Conservation (phyloP, 2,797 vertebrate genomes). For the Corythornis leucogaster region DNA sequence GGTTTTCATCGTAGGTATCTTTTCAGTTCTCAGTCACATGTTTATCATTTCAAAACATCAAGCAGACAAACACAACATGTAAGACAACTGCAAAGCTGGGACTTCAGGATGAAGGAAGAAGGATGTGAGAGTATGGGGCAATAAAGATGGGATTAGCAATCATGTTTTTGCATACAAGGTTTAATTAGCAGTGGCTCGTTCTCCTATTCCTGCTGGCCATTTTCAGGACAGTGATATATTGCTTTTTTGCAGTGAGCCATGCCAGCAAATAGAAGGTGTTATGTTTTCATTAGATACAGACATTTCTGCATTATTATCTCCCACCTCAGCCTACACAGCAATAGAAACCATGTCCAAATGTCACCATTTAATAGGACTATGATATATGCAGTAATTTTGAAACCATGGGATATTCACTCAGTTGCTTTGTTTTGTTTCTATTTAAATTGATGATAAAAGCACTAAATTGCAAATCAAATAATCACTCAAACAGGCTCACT, state of each 20-base stretch:
- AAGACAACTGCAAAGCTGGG: background rate
- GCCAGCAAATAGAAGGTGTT: slow-evolving; percentile 6
- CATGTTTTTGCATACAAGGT: slow-evolving; percentile 24
- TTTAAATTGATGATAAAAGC: background rate
- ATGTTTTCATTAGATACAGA: slow-evolving; percentile 47
- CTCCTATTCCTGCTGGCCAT: background rate
- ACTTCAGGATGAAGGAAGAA: background rate
- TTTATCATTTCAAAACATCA: background rate
- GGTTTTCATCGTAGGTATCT: background rate
- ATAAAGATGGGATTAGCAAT: slow-evolving; percentile 40
- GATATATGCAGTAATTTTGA: background rate
- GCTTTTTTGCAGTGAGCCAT: slow-evolving; percentile 17
- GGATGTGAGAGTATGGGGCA: background rate
- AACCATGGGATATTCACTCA: background rate
- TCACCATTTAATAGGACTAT: background rate
- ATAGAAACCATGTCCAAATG: slow-evolving; percentile 34
- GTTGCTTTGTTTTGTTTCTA: background rate
- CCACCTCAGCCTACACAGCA: background rate
- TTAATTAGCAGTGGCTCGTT: slow-evolving; percentile 48
- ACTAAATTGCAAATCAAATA: background rate
- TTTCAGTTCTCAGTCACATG: background rate
- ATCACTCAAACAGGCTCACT: background rate
- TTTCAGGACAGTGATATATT: slow-evolving; percentile 39
- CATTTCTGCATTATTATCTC: slow-evolving; percentile 7
- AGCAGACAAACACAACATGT: background rate